Conservation (phyloP, 2,888 invertebrate genomes). For the Trichogramma dendrolimi region DNA sequence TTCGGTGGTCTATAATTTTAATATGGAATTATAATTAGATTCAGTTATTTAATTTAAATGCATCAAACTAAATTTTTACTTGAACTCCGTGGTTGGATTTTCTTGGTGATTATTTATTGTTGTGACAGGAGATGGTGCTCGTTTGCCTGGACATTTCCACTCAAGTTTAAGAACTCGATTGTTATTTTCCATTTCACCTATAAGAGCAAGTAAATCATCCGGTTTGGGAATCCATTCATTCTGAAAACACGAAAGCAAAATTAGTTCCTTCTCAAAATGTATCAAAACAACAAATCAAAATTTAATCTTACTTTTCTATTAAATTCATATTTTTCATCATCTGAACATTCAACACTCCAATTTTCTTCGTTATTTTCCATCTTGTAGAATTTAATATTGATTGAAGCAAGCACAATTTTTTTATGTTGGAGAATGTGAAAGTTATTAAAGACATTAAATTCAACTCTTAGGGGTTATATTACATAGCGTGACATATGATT, state of each 20-base stretch:
- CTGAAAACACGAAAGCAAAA: conserved; percentile 31
- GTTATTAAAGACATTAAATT: too few relatives aligned
- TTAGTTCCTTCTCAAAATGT: background rate
- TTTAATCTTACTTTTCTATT: conserved; percentile 41
- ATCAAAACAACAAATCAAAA: background rate
- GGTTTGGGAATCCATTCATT: conserved; percentile 63
- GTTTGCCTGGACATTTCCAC: conserved; percentile 78
- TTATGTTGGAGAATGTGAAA: background rate
- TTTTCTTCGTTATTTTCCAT: conserved; percentile 55
- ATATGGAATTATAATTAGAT: background rate
- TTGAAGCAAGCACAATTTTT: background rate
- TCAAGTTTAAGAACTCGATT: conserved; percentile 66
- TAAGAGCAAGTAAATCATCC: conserved; percentile 68
- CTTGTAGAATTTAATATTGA: background rate
- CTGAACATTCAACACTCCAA: conserved; percentile 65
- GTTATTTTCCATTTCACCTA: conserved; percentile 64
- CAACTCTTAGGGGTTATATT: too few relatives aligned
- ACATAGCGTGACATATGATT: too few relatives aligned
- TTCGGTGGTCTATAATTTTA: conserved; percentile 45
- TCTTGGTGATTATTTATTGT: conserved; percentile 53
- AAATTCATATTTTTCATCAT: conserved; percentile 58
- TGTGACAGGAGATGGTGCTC: conserved; percentile 68
- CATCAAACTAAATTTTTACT: conserved; percentile 16
- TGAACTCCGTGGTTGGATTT: conserved; percentile 32
- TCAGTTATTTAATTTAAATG: conserved; percentile 5